These are phyloP conservation scores for Serinus canaria DNA, from an alignment of 2,113 vertebrate genomes.

Conservation along the genomic window DNA sequence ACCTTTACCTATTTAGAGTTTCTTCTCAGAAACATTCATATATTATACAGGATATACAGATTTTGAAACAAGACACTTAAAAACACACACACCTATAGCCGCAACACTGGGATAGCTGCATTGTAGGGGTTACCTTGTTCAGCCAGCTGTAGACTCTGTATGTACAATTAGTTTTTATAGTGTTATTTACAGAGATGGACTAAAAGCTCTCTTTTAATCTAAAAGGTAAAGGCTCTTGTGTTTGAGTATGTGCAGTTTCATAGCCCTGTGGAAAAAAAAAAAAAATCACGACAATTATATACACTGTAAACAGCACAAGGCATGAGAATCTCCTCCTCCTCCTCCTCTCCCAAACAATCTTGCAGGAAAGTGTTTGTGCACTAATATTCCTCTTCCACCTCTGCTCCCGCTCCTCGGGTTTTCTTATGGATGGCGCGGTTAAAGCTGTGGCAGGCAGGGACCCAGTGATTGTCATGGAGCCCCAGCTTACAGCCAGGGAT, in stretches of 20 bases:
- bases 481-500: slow-evolving; percentile 90
- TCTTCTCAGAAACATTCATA: slow-evolving; percentile 78
- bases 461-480: slow-evolving; percentile 97
- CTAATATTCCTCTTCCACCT: slow-evolving; percentile 78
- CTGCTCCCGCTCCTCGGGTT: slow-evolving; percentile 63
- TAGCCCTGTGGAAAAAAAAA: slow-evolving; percentile 54
- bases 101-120: slow-evolving; percentile 73
- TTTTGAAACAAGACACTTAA: slow-evolving; percentile 67
- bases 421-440: slow-evolving; percentile 85
- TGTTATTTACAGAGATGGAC: slow-evolving; percentile 77
- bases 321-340: slow-evolving; percentile 63
- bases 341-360: slow-evolving; percentile 11
- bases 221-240: slow-evolving; percentile 78
- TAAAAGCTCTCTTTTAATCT: slow-evolving; percentile 71
- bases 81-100: slow-evolving; percentile 70
- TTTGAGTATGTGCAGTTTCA: slow-evolving; percentile 78
- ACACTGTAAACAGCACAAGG: slow-evolving; percentile 93
- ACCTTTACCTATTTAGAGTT: slow-evolving; percentile 78
- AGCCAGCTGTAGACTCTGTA: slow-evolving; percentile 69
- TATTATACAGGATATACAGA: slow-evolving; percentile 83
- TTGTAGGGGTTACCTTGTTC: slow-evolving; percentile 72
- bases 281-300: slow-evolving; percentile 75
- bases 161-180: slow-evolving; percentile 68
- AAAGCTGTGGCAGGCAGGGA: slow-evolving; percentile 89
- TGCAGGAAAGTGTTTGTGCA: slow-evolving; percentile 26